Percentiles rank a stretch among this genome's conserved stretches.
Evolutionary conservation across 2,888 invertebrate genomes (phyloP).

Genomic region (Ectropis crepuscularia): DNA sequence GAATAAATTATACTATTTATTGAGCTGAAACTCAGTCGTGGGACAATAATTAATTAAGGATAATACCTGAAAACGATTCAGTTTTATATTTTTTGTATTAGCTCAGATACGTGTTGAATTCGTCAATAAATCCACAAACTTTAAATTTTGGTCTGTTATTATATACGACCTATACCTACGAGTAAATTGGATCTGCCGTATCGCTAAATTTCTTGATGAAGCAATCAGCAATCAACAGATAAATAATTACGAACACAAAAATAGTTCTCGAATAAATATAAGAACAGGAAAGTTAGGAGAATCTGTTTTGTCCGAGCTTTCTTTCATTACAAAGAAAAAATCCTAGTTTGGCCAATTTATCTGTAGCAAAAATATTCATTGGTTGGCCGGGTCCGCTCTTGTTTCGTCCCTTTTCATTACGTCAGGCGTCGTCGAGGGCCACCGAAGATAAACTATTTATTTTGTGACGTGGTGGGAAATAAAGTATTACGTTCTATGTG

Average conservation of each 20-base stretch:
- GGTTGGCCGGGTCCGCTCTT: conserved; percentile 37
- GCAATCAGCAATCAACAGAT: conserved; percentile 2
- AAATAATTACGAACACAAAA: conserved; percentile 7
- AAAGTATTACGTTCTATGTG: conserved; percentile 26
- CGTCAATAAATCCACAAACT: too few relatives aligned
- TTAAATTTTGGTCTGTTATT: too few relatives aligned
- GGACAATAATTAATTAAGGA: too few relatives aligned
- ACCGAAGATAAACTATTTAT: conserved; percentile 32
- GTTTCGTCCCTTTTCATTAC: conserved; percentile 40
- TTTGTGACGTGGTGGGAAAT: conserved; percentile 25
- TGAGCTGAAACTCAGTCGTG: too few relatives aligned
- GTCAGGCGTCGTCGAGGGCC: conserved; percentile 31
- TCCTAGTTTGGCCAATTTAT: conserved; percentile 25
- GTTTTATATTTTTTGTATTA: too few relatives aligned
- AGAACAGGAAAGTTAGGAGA: conserved; percentile 12
- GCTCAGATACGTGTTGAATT: too few relatives aligned
- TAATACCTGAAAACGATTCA: too few relatives aligned
- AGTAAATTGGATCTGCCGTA: too few relatives aligned
- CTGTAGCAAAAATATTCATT: conserved; percentile 42
- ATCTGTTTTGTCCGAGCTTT: conserved; percentile 15
- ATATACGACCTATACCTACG: too few relatives aligned
- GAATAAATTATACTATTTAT: too few relatives aligned
- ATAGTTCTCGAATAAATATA: conserved; percentile 10
- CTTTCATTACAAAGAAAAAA: conserved; percentile 29
- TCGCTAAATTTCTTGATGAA: conserved; percentile 4